These are phyloP conservation scores for Electrophaes corylata DNA, from an alignment of 2,888 invertebrate genomes.

Conservation along the genomic window DNA sequence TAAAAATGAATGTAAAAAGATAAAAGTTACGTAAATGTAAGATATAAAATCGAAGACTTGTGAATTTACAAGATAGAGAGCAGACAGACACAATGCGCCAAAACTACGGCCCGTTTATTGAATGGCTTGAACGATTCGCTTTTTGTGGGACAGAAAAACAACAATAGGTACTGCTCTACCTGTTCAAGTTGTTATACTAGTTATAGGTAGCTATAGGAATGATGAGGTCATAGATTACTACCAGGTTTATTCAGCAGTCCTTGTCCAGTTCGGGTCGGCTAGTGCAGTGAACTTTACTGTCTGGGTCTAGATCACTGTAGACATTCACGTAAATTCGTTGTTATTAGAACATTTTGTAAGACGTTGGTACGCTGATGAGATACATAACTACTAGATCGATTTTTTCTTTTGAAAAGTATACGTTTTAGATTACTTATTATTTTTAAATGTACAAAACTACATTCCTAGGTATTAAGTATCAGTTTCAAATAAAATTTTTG, in stretches of 20 bases:
- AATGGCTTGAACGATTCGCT: neutral
- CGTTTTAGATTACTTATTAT: neutral
- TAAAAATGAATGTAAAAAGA: no score
- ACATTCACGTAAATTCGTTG: conserved; percentile 15
- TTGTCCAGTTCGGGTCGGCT: conserved; percentile 19
- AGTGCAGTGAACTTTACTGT: conserved; percentile 55
- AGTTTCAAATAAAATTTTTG: no score
- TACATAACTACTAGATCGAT: neutral
- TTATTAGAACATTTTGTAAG: conserved; percentile 7
- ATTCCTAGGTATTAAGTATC: no score
- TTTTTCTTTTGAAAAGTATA: neutral
- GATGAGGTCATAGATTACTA: conserved; percentile 17
- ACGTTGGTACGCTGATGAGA: conserved; percentile 10
- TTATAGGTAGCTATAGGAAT: conserved; percentile 3
- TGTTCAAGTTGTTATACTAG: neutral
- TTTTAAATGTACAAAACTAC: neutral
- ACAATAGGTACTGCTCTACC: neutral
- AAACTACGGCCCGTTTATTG: neutral
- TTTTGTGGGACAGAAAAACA: conserved; percentile 1
- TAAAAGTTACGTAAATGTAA: no score
- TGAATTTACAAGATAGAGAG: neutral
- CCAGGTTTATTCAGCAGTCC: conserved; percentile 11
- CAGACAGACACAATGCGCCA: conserved; percentile 2
- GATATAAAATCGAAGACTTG: neutral
- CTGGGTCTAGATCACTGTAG: conserved; percentile 47